Percentiles rank a stretch among this genome's conserved stretches.
phyloP scores from a whole-genome alignment of 2,888 invertebrate genomes.

The Anthophora plumipes region DNA sequence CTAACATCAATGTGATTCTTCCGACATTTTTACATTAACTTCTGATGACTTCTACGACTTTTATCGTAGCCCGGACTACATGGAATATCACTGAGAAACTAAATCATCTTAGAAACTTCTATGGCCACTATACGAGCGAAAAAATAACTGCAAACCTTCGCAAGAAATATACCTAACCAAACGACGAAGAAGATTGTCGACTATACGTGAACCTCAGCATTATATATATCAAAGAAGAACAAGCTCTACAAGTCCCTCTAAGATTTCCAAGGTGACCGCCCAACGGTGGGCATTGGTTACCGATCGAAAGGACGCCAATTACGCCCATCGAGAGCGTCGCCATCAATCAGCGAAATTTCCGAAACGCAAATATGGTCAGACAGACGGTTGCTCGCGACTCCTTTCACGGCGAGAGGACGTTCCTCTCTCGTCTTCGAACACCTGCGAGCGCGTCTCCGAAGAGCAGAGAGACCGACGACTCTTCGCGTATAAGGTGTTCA shows the following conservation, averaged over 20 bases:
- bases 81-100: no score
- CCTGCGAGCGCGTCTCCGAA: constrained; percentile 49
- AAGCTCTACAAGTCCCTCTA: background rate
- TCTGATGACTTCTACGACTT: no score
- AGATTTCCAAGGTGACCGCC: background rate
- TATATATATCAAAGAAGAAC: background rate
- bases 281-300: background rate
- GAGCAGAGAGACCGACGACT: constrained; percentile 20
- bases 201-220: background rate
- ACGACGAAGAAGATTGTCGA: no score
- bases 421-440: constrained; percentile 38
- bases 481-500: constrained; percentile 80
- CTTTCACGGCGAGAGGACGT: constrained; percentile 34
- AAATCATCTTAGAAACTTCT: no score
- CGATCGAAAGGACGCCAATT: constrained; percentile 35
- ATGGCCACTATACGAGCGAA: no score
- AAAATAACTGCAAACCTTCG: no score
- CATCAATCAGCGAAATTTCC: constrained; percentile 45
- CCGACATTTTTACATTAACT: no score
- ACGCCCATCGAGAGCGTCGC: constrained; percentile 15
- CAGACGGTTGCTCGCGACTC: constrained; percentile 11
- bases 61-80: no score
- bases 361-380: constrained; percentile 55
- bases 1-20: no score
- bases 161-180: no score